Percentiles rank a stretch among this genome's conserved stretches.
Conservation (phyloP, 2,113 vertebrate species). For the Pantherophis guttatus region DNA sequence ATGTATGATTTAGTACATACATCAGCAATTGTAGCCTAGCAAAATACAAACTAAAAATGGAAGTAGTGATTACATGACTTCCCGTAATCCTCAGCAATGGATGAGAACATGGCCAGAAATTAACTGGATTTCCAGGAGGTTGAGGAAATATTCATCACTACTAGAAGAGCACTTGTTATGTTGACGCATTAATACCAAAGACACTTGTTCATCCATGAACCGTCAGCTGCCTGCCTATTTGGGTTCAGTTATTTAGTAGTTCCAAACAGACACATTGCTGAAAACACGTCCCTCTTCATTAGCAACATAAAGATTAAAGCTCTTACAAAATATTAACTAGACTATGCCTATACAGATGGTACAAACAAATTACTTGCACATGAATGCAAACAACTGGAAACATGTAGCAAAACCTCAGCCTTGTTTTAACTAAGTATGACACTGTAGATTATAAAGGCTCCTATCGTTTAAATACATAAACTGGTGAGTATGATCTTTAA, state of each 20-base stretch:
- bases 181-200: not conserved
- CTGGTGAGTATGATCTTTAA: constrained; percentile 18
- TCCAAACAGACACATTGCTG: constrained; percentile 66
- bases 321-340: constrained; percentile 73
- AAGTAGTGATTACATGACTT: not conserved
- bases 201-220: not conserved
- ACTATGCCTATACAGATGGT: constrained; percentile 73
- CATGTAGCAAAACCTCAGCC: constrained; percentile 67
- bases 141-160: not conserved
- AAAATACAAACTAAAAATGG: not conserved
- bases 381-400: constrained; percentile 70
- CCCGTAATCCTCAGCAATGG: not conserved
- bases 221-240: not conserved
- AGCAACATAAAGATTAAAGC: constrained; percentile 79
- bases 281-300: constrained; percentile 75
- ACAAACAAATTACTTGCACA: constrained; percentile 80
- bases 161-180: not conserved
- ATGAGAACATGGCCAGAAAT: not conserved
- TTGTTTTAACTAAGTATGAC: constrained; percentile 77
- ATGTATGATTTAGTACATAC: not conserved
- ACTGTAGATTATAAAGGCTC: constrained; percentile 62
- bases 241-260: constrained; percentile 39
- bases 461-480: constrained; percentile 44
- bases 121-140: not conserved
- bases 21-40: too few relatives aligned